phyloP scores from a whole-genome alignment of 1,140 invertebrate species.

The Carposina sasakii region DNA sequence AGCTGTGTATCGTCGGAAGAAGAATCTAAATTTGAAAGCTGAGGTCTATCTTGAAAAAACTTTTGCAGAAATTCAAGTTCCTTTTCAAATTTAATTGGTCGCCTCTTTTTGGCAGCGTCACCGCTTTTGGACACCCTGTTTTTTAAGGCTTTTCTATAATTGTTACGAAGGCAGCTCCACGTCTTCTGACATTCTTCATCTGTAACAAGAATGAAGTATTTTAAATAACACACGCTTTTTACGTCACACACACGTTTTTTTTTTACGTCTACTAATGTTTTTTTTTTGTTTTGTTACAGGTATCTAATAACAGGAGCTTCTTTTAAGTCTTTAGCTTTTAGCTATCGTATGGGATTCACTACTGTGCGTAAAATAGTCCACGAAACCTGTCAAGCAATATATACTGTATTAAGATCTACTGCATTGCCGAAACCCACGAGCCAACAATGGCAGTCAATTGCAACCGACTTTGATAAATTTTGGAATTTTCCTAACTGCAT shows the following conservation, averaged over 20 bases:
- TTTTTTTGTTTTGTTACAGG: too few species aligned
- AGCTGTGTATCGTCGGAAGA: not conserved
- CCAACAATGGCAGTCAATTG: not conserved
- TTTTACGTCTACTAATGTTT: too few species aligned
- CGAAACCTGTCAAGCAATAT: conserved; percentile 4
- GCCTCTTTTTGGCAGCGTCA: not conserved
- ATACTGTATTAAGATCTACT: not conserved
- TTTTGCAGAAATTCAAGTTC: conserved; percentile 1
- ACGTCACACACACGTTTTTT: too few species aligned
- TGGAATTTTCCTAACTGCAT: too few species aligned
- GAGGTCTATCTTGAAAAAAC: not conserved
- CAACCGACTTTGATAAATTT: not conserved
- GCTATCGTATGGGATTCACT: conserved; percentile 4
- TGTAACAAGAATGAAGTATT: not conserved
- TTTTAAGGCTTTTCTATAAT: too few species aligned
- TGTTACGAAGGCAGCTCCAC: not conserved
- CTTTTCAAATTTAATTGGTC: conserved; percentile 7
- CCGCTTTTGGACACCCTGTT: conserved; percentile 4
- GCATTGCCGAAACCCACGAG: conserved; percentile 1
- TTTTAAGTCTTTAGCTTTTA: conserved; percentile 1
- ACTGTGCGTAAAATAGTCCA: conserved; percentile 4
- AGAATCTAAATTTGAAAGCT: conserved; percentile 4
- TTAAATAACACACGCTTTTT: too few species aligned
- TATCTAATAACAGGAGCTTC: not conserved
- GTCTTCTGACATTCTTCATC: not conserved